Percentiles rank a stretch among this genome's conserved stretches.
Evolutionary conservation across 2,113 vertebrate species (phyloP).

Genomic region (Poecile atricapillus): DNA sequence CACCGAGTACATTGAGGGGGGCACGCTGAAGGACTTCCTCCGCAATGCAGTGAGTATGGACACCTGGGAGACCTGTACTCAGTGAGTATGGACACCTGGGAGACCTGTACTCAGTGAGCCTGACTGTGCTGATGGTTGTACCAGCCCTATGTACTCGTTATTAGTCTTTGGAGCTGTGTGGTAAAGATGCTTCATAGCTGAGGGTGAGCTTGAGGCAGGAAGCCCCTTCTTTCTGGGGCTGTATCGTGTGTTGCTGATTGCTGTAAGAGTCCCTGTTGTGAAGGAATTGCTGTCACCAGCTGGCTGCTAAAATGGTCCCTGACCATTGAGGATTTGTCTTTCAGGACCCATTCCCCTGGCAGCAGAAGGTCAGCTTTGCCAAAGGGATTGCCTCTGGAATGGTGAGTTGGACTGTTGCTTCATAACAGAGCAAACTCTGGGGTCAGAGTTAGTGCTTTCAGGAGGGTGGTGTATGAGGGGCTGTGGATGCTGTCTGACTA

Average conservation of each 20-base stretch:
- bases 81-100: slow-evolving; percentile 16
- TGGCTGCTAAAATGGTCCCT: neutral
- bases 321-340: neutral
- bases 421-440: neutral
- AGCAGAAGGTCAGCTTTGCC: slow-evolving; percentile 93
- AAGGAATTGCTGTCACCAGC: neutral
- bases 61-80: neutral
- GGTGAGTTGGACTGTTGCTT: slow-evolving; percentile 74
- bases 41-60: slow-evolving; percentile 81
- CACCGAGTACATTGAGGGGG: slow-evolving; percentile 94
- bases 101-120: neutral
- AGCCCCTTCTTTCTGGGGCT: neutral
- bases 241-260: neutral
- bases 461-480: neutral
- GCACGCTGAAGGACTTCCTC: slow-evolving; percentile 93
- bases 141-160: neutral
- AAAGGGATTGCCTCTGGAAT: slow-evolving; percentile 93
- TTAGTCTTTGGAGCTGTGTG: neutral
- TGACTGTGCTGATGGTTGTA: neutral
- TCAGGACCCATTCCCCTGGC: slow-evolving; percentile 90
- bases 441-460: neutral
- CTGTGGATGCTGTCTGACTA: neutral
- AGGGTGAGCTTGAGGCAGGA: neutral
- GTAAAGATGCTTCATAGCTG: neutral
- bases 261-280: neutral